A percentile compares a stretch with the other conserved stretches of the same genome.
Evolutionary conservation across 1,140 invertebrate genomes (phyloP).

Genomic region (Caenorhabditis inopinata): DNA sequence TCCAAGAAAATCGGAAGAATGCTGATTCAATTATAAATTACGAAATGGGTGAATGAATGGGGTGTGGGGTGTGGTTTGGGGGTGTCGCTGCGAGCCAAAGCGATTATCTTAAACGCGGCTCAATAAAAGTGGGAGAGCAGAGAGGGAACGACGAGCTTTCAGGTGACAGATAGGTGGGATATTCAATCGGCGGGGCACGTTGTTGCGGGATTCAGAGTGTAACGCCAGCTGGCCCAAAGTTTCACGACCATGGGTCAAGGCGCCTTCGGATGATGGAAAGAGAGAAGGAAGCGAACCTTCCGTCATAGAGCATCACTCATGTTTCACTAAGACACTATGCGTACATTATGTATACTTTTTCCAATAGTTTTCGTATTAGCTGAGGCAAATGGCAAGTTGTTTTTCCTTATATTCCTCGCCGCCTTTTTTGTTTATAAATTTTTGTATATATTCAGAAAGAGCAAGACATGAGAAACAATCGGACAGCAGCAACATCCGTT

Average conservation of each 20-base stretch:
- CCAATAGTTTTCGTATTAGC: not conserved
- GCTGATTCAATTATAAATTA: slow-evolving; percentile 33
- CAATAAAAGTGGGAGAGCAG: too few relatives aligned
- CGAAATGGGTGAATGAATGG: not conserved
- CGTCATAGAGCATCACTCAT: slow-evolving; percentile 23
- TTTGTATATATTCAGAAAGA: slow-evolving; percentile 23
- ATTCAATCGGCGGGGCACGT: not conserved
- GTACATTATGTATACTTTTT: not conserved
- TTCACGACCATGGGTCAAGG: slow-evolving; percentile 29
- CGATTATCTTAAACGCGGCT: not conserved
- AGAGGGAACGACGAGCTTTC: not conserved
- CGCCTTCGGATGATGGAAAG: not conserved
- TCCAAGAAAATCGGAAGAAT: not conserved
- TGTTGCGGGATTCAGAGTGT: not conserved
- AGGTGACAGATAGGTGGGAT: not conserved
- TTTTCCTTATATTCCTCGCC: not conserved
- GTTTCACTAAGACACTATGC: slow-evolving; percentile 15
- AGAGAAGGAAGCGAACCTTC: not conserved
- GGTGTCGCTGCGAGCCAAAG: slow-evolving; percentile 20
- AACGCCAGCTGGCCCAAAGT: slow-evolving; percentile 21
- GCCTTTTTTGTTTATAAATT: not conserved
- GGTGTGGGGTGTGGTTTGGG: not conserved
- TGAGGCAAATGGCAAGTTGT: not conserved
- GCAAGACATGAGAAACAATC: not conserved
- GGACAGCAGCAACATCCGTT: slow-evolving; percentile 6